These are phyloP conservation scores for Pangasius larnaudii DNA, from an alignment of 2,797 vertebrate species.

Conservation along the genomic window DNA sequence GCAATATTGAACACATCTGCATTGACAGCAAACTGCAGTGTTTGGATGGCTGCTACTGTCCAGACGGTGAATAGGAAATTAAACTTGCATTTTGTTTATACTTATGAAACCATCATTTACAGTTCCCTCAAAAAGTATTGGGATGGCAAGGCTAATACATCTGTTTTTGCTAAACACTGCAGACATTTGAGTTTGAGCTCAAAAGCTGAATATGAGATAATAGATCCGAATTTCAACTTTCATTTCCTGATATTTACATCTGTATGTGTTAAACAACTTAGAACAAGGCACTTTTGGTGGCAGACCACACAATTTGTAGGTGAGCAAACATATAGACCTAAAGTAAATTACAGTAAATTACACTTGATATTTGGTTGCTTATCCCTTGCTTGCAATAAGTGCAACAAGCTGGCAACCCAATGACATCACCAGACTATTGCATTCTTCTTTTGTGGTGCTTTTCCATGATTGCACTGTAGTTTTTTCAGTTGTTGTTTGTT, in stretches of 20 bases:
- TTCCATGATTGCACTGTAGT: not conserved
- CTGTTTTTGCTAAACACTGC: not conserved
- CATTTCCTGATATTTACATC: not conserved
- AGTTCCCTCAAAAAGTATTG: not conserved
- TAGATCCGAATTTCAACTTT: not conserved
- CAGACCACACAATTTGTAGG: not conserved
- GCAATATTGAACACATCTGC: conserved; percentile 81
- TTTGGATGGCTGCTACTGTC: conserved; percentile 95
- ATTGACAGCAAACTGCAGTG: conserved; percentile 92
- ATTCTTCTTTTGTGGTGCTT: not conserved
- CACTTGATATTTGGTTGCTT: not conserved
- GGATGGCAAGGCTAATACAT: not conserved
- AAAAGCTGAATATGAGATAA: not conserved
- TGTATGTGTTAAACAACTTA: not conserved
- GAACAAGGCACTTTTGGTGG: not conserved
- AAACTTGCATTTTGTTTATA: not conserved
- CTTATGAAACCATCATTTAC: conserved; percentile 6
- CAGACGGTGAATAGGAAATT: conserved; percentile 75
- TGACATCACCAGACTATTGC: not conserved
- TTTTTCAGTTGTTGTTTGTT: not conserved
- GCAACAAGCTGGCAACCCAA: too few species aligned
- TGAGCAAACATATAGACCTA: not conserved
- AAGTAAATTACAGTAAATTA: not conserved
- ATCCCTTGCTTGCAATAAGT: too few species aligned
- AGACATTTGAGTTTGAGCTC: not conserved